These are phyloP conservation scores for Netelia melanura DNA, from an alignment of 2,888 invertebrate species.

Conservation along the genomic window DNA sequence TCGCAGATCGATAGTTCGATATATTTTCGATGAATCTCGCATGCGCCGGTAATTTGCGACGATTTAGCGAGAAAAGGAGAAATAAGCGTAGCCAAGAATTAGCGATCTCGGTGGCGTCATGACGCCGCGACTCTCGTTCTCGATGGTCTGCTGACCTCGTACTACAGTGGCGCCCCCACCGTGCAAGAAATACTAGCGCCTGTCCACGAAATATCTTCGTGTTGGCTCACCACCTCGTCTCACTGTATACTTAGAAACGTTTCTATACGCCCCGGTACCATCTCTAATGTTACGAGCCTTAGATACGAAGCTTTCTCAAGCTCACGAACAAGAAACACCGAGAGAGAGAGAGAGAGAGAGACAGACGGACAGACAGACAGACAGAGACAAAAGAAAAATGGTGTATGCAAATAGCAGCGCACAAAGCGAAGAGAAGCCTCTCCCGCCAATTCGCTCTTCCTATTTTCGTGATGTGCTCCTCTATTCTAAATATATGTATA, in stretches of 20 bases:
- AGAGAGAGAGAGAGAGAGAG: not conserved
- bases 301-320: not conserved
- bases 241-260: slow-evolving; percentile 5
- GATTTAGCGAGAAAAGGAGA: slow-evolving; percentile 5
- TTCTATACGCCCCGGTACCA: not conserved
- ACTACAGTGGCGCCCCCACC: slow-evolving; percentile 22
- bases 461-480: not conserved
- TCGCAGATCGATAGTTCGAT: not conserved
- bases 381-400: not conserved
- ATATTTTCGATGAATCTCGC: no score
- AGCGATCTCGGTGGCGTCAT: slow-evolving; percentile 26
- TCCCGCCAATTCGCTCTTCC: not conserved
- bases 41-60: not conserved
- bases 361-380: no score
- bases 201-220: slow-evolving; percentile 24
- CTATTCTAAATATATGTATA: not conserved
- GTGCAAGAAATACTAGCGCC: slow-evolving; percentile 4
- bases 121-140: slow-evolving; percentile 10
- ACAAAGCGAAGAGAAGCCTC: not conserved
- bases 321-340: no score
- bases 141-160: slow-evolving; percentile 11
- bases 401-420: not conserved
- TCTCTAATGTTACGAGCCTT: not conserved
- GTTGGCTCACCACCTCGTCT: slow-evolving; percentile 11
- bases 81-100: slow-evolving; percentile 21